These are phyloP conservation scores for Dryadula phaetusa DNA, from an alignment of 2,888 invertebrate genomes.

Conservation along the genomic window DNA sequence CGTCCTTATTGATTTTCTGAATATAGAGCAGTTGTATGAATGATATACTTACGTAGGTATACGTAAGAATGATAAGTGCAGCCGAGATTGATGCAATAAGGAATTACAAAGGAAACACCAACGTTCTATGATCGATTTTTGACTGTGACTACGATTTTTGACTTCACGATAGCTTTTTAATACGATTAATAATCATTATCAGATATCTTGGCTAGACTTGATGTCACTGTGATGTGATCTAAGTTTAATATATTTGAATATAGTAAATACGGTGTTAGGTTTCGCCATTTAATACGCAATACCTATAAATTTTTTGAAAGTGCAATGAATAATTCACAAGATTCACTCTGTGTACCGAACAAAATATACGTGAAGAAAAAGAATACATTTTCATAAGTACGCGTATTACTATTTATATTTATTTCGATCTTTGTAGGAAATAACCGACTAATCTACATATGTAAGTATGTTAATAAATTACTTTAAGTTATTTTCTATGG, in stretches of 20 bases:
- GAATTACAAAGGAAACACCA: conserved; percentile 7
- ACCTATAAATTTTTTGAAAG: too few relatives aligned
- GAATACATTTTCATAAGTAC: too few relatives aligned
- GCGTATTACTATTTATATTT: too few relatives aligned
- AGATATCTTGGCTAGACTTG: neutral
- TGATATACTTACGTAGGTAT: neutral
- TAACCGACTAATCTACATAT: neutral
- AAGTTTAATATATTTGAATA: neutral
- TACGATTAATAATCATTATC: conserved; percentile 4
- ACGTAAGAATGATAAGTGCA: neutral
- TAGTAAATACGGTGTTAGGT: neutral
- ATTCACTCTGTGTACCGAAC: too few relatives aligned
- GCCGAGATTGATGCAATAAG: conserved; percentile 11
- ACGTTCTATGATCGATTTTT: neutral
- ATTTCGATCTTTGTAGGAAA: neutral
- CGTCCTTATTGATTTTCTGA: conserved; percentile 30
- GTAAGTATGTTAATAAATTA: neutral
- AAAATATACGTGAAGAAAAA: neutral
- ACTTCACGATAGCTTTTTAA: conserved; percentile 5
- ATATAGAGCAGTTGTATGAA: conserved; percentile 27
- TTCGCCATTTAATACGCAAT: neutral
- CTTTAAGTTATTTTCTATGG: neutral
- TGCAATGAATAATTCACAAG: neutral
- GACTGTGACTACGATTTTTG: too few relatives aligned
- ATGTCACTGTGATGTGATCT: neutral